These are phyloP conservation scores for Danionella dracula DNA, from an alignment of 2,797 vertebrate species.

Conservation along the genomic window DNA sequence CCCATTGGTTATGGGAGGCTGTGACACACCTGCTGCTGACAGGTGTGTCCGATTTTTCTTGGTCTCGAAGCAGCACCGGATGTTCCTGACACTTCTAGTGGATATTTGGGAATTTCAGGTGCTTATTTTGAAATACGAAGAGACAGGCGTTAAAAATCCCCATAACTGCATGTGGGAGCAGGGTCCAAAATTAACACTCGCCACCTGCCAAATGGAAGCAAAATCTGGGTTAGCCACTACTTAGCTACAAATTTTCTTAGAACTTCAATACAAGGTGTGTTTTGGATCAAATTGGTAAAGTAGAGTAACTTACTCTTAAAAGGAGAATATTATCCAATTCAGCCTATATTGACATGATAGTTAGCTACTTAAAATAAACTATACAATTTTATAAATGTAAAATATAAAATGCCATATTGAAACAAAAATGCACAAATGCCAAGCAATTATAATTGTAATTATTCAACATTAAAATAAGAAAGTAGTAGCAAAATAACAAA, in stretches of 20 bases:
- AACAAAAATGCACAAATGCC: too few species aligned
- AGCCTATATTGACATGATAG: too few species aligned
- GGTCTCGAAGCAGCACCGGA: neutral
- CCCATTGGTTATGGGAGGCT: constrained; percentile 42
- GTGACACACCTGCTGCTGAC: constrained; percentile 46
- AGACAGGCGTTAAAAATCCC: neutral
- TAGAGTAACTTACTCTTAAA: too few species aligned
- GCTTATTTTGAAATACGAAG: neutral
- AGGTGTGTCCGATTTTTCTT: constrained; percentile 50
- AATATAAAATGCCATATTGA: too few species aligned
- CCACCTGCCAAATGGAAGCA: neutral
- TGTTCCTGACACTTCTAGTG: neutral
- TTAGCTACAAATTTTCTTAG: neutral
- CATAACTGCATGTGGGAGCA: neutral
- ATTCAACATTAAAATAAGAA: too few species aligned
- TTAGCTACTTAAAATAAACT: too few species aligned
- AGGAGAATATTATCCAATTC: too few species aligned
- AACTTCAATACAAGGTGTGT: neutral
- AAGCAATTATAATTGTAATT: too few species aligned
- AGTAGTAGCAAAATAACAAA: too few species aligned
- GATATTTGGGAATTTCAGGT: constrained; percentile 1
- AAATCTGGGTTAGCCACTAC: neutral
- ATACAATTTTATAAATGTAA: too few species aligned
- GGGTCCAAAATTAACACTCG: neutral
- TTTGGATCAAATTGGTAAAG: neutral